Conservation (phyloP, 2,797 vertebrate species). For the Novumbra hubbsi region DNA sequence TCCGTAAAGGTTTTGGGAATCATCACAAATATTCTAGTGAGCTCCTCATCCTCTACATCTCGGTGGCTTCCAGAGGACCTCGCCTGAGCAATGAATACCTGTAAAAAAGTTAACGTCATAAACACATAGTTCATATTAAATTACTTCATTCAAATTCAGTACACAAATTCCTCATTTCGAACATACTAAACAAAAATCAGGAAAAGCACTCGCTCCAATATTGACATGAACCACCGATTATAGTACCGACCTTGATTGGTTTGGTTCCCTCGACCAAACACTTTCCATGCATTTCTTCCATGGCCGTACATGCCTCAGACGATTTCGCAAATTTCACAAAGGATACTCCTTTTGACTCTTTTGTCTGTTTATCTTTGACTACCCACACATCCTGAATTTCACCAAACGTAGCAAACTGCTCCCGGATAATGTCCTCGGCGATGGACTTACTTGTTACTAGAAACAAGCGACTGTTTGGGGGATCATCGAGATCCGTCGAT, state of each 20-base stretch:
- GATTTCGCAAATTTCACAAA: slow-evolving; percentile 92
- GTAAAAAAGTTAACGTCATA: not conserved
- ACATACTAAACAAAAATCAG: no score
- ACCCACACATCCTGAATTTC: slow-evolving; percentile 90
- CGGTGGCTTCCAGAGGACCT: slow-evolving; percentile 87
- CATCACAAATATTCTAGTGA: slow-evolving; percentile 95
- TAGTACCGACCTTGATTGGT: slow-evolving; percentile 83
- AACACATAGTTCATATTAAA: no score
- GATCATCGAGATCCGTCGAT: slow-evolving; percentile 76
- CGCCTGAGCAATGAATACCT: slow-evolving; percentile 97
- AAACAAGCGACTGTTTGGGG: slow-evolving; percentile 90
- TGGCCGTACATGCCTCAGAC: slow-evolving; percentile 89
- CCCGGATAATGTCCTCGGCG: slow-evolving; percentile 80
- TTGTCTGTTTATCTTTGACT: slow-evolving; percentile 89
- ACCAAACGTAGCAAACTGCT: slow-evolving; percentile 82
- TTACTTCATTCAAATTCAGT: no score
- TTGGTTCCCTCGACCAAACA: slow-evolving; percentile 83
- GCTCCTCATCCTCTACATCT: slow-evolving; percentile 93
- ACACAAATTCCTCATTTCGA: no score
- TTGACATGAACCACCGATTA: no score
- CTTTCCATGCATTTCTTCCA: slow-evolving; percentile 93
- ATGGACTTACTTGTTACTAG: slow-evolving; percentile 85
- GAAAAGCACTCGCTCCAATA: no score
- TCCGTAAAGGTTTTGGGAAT: slow-evolving; percentile 91
- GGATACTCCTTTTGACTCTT: slow-evolving; percentile 88